Evolutionary conservation across 2,888 invertebrate genomes (phyloP).

Genomic region (Apoda limacodes): DNA sequence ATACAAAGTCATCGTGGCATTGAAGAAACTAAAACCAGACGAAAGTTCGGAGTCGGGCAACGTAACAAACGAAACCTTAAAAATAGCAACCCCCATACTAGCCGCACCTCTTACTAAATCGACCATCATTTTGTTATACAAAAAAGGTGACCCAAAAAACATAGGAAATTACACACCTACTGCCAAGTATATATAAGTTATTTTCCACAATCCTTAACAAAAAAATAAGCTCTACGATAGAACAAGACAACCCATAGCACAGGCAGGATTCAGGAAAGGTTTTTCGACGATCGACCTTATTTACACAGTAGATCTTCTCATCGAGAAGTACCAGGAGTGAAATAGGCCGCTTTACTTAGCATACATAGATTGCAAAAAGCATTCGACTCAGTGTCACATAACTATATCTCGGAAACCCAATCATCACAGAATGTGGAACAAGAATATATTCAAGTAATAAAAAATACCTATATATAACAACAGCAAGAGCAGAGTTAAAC

Average conservation of each 20-base stretch:
- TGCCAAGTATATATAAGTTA: constrained; percentile 11
- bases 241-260: constrained; percentile 8
- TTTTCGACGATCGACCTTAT: constrained; percentile 13
- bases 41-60: constrained; percentile 13
- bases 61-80: constrained; percentile 13
- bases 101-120: constrained; percentile 6
- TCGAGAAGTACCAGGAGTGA: constrained; percentile 13
- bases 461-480: constrained; percentile 12
- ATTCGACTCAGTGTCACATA: constrained; percentile 5
- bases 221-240: constrained; percentile 9
- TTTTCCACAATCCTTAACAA: constrained; percentile 12
- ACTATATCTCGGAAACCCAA: constrained; percentile 9
- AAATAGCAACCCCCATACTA: constrained; percentile 2
- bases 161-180: constrained; percentile 11
- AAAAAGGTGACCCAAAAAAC: constrained; percentile 11
- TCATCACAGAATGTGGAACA: constrained; percentile 5
- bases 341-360: constrained; percentile 2
- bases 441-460: constrained; percentile 7
- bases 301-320: constrained; percentile 7
- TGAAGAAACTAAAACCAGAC: constrained; percentile 9
- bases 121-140: constrained; percentile 10
- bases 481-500: constrained; percentile 10
- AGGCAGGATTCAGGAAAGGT: constrained; percentile 10
- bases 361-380: constrained; percentile 5
- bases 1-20: background rate